These are phyloP conservation scores for Drepanosiphum platanoidis DNA, from an alignment of 2,888 invertebrate genomes.

Conservation along the genomic window DNA sequence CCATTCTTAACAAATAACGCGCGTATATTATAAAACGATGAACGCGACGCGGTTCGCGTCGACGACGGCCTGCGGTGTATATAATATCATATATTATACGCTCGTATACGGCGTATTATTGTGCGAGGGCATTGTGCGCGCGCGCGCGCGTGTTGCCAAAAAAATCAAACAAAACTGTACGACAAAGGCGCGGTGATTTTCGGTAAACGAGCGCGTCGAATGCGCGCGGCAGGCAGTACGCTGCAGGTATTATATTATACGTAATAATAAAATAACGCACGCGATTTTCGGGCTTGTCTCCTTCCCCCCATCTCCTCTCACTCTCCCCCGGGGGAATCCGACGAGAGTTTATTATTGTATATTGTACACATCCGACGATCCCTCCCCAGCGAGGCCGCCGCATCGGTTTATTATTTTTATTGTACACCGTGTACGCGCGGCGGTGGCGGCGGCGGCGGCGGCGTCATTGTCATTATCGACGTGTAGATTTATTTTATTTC, in stretches of 20 bases:
- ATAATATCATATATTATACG: slow-evolving; percentile 1
- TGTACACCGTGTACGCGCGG: background rate
- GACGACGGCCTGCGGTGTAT: background rate
- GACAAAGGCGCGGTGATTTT: background rate
- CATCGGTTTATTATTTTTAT: background rate
- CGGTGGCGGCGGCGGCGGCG: background rate
- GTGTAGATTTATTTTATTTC: no score
- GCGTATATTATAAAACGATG: background rate
- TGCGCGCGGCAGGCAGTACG: background rate
- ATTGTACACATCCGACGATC: background rate
- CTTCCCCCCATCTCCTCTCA: background rate
- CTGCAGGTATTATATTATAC: no score
- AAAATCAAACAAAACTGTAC: no score
- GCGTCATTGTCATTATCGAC: no score
- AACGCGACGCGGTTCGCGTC: background rate
- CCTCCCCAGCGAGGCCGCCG: background rate
- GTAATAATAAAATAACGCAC: no score
- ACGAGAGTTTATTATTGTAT: slow-evolving; percentile 1
- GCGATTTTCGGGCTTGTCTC: background rate
- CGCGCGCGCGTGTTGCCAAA: slow-evolving; percentile 10
- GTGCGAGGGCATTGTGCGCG: background rate
- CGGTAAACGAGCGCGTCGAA: no score
- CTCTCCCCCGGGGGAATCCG: background rate
- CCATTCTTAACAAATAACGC: no score
- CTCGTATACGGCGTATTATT: background rate